Conservation (phyloP, 2,797 vertebrate species). For the Sebastes steindachneri region DNA sequence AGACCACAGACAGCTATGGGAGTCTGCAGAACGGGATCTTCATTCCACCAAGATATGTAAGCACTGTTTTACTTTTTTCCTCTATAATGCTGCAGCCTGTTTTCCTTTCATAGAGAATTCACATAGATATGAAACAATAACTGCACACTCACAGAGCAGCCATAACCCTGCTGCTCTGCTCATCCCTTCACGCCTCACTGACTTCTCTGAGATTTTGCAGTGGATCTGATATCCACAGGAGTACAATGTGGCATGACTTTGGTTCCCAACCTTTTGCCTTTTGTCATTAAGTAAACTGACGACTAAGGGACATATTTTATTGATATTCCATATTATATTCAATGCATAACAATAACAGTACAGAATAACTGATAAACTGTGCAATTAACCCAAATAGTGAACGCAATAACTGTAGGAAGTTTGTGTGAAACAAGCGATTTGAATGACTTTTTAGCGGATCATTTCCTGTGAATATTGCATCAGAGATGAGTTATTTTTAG, state of each 20-base stretch:
- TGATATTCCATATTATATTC: no score
- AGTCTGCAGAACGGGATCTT: conserved; percentile 79
- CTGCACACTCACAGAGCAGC: conserved; percentile 3
- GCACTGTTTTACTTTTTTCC: conserved; percentile 23
- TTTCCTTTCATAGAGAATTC: neutral
- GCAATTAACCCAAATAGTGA: no score
- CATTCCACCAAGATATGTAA: conserved; percentile 81
- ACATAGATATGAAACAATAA: neutral
- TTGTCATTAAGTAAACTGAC: no score
- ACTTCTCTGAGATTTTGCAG: conserved; percentile 28
- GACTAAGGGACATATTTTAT: no score
- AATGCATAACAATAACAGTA: no score
- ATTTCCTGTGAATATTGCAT: no score
- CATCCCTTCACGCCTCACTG: conserved; percentile 27
- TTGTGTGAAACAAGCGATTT: no score
- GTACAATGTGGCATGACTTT: neutral
- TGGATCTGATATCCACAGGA: neutral
- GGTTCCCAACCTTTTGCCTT: neutral
- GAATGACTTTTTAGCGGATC: no score
- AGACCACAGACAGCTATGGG: conserved; percentile 76
- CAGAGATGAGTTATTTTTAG: no score
- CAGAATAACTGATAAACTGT: no score
- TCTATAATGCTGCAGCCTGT: neutral
- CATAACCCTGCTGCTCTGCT: neutral
- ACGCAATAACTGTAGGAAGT: no score